Evolutionary conservation across 1,140 invertebrate genomes (phyloP).

Genomic region (Zaprionus taronus): DNA sequence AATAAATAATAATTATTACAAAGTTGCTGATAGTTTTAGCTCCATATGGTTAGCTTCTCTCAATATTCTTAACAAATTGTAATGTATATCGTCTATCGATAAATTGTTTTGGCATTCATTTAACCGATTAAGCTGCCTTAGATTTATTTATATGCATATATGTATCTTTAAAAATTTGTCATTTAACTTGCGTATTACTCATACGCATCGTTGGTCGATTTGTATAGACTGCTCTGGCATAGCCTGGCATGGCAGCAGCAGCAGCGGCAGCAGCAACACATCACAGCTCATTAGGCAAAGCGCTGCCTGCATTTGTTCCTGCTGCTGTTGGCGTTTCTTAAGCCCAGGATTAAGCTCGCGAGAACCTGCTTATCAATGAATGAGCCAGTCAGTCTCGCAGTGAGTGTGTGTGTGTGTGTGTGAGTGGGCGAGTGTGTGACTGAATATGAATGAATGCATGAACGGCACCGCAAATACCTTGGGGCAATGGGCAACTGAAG

Average conservation of each 20-base stretch:
- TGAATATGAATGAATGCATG: slow-evolving; percentile 41
- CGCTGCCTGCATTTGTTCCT: background rate
- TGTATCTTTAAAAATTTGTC: background rate
- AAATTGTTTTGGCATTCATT: background rate
- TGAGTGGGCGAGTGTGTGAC: background rate
- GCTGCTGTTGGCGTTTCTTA: background rate
- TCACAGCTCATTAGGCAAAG: slow-evolving; percentile 29
- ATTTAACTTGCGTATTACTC: slow-evolving; percentile 3
- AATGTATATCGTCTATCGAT: background rate
- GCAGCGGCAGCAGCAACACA: background rate
- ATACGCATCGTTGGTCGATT: slow-evolving; percentile 16
- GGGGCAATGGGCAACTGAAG: slow-evolving; percentile 6
- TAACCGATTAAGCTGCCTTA: background rate
- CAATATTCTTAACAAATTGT: background rate
- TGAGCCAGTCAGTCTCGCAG: slow-evolving; percentile 11
- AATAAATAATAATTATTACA: too few relatives aligned
- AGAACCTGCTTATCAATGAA: slow-evolving; percentile 43
- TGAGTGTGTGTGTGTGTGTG: background rate
- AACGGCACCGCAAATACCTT: slow-evolving; percentile 33
- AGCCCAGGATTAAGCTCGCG: slow-evolving; percentile 19
- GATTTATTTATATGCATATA: background rate
- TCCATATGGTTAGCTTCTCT: too few relatives aligned
- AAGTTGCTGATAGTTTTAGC: too few relatives aligned
- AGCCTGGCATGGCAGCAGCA: background rate
- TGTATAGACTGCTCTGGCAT: background rate